These are phyloP conservation scores for Acanthosepion esculentum DNA, from an alignment of 2,888 invertebrate species.

Conservation along the genomic window DNA sequence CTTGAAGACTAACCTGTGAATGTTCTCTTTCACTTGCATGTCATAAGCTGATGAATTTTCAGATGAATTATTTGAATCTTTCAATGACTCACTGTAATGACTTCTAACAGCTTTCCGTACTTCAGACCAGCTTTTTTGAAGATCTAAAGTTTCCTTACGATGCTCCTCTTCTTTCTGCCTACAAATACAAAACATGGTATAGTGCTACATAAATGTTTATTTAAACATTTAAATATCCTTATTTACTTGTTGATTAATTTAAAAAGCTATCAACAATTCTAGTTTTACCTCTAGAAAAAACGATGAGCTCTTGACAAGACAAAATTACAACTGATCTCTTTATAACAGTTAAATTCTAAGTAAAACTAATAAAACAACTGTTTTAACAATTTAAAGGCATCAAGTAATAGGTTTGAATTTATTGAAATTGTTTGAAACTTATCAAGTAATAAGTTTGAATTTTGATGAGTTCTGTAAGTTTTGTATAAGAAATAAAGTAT, in stretches of 20 bases:
- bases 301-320: too few relatives aligned
- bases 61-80: constrained; percentile 52
- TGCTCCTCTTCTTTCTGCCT: constrained; percentile 74
- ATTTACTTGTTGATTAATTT: not conserved
- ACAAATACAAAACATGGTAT: constrained; percentile 45
- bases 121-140: constrained; percentile 77
- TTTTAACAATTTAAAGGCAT: too few relatives aligned
- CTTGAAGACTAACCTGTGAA: constrained; percentile 75
- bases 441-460: too few relatives aligned
- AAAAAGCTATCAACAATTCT: not conserved
- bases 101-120: constrained; percentile 76
- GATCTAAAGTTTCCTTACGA: constrained; percentile 75
- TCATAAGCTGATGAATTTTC: constrained; percentile 56
- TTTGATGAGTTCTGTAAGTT: too few relatives aligned
- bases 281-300: not conserved
- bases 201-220: not conserved
- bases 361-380: too few relatives aligned
- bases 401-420: too few relatives aligned
- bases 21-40: constrained; percentile 74
- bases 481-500: not conserved
- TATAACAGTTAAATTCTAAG: too few relatives aligned
- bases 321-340: too few relatives aligned
- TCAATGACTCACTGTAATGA: constrained; percentile 59
- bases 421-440: too few relatives aligned
- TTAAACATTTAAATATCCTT: not conserved